These are phyloP conservation scores for Dione vanillae DNA, from an alignment of 2,888 invertebrate genomes.

Conservation along the genomic window DNA sequence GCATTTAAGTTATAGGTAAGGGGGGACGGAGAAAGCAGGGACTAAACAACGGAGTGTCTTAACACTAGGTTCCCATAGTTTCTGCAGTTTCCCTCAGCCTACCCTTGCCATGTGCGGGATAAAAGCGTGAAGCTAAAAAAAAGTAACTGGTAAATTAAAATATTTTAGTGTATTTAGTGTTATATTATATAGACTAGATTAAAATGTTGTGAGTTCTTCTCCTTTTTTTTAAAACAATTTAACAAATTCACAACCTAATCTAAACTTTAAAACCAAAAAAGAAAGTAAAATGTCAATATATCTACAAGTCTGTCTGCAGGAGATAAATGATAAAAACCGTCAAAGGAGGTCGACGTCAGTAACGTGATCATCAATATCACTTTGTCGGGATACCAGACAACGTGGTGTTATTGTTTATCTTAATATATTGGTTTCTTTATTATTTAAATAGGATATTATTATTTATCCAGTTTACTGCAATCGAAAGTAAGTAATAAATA, in stretches of 20 bases:
- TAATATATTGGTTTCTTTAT: constrained; percentile 2
- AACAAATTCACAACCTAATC: neutral
- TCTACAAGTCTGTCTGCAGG: constrained; percentile 2
- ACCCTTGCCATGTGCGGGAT: too few relatives aligned
- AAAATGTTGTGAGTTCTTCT: too few relatives aligned
- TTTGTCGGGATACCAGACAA: constrained; percentile 21
- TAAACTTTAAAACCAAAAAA: neutral
- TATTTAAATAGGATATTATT: neutral
- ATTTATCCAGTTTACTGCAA: neutral
- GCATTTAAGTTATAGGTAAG: too few relatives aligned
- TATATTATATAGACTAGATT: too few relatives aligned
- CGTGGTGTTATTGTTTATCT: constrained; percentile 3
- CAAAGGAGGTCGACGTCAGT: constrained; percentile 32
- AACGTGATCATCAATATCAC: constrained; percentile 41
- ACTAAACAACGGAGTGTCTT: too few relatives aligned
- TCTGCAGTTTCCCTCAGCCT: too few relatives aligned
- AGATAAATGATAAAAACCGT: constrained; percentile 35
- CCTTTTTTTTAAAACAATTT: too few relatives aligned
- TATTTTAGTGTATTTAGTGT: too few relatives aligned
- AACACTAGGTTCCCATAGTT: too few relatives aligned
- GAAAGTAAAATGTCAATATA: constrained; percentile 25
- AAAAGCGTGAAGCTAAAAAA: too few relatives aligned
- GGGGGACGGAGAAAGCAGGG: too few relatives aligned
- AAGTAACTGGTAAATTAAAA: too few relatives aligned
- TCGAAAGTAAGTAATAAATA: neutral